A percentile compares a stretch with the other conserved stretches of the same genome.
Evolutionary conservation across 2,113 vertebrate genomes (phyloP).

Genomic region (Tapirus terrestris): DNA sequence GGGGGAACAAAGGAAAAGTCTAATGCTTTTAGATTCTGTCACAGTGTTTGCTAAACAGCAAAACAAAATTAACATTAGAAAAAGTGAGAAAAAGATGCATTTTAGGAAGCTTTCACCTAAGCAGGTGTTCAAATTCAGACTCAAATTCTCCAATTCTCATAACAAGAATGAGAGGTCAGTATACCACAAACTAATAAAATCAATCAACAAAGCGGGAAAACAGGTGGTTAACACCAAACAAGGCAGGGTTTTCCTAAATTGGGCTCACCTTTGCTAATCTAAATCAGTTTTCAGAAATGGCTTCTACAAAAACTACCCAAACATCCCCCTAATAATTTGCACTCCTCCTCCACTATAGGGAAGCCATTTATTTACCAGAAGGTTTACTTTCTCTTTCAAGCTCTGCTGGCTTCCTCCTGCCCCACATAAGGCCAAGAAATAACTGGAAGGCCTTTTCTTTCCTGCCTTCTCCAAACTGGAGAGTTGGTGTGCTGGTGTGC

Average conservation of each 20-base stretch:
- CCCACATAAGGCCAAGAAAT: background rate
- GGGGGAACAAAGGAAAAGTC: constrained; percentile 35
- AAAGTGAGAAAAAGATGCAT: background rate
- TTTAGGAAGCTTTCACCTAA: constrained; percentile 49
- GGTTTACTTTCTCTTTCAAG: constrained; percentile 82
- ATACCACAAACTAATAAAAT: constrained; percentile 54
- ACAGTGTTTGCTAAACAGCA: constrained; percentile 36
- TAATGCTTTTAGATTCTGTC: constrained; percentile 32
- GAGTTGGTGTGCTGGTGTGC: background rate
- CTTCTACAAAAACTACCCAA: constrained; percentile 74
- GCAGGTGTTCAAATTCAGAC: constrained; percentile 36
- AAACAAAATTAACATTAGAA: constrained; percentile 59
- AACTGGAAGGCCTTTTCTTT: background rate
- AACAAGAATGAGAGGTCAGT: constrained; percentile 11
- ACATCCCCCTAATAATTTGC: constrained; percentile 69
- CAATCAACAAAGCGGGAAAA: constrained; percentile 56
- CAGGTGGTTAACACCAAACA: constrained; percentile 46
- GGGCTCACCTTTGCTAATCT: constrained; percentile 55
- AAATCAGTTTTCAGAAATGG: constrained; percentile 75
- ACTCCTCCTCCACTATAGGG: constrained; percentile 58
- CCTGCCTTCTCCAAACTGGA: background rate
- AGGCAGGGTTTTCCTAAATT: constrained; percentile 62
- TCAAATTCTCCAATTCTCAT: constrained; percentile 26
- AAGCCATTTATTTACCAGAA: constrained; percentile 69
- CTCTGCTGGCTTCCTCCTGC: constrained; percentile 52